A percentile compares a stretch with the other conserved stretches of the same genome.
Conservation (phyloP, 2,113 vertebrate species). For the Oreochromis aureus region DNA sequence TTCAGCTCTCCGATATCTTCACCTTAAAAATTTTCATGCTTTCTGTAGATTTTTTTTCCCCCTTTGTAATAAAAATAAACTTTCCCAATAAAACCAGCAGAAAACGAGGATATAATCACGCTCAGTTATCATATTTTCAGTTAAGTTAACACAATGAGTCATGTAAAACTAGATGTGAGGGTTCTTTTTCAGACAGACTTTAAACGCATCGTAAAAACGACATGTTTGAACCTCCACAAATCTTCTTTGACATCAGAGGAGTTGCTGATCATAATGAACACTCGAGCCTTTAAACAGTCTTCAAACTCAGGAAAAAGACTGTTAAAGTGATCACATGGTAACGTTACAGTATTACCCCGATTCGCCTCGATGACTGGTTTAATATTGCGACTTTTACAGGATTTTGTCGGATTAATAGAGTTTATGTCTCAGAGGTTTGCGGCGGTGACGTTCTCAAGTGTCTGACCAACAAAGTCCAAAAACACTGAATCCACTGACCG, state of each 20-base stretch:
- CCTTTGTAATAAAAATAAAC: background rate
- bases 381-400: background rate
- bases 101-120: background rate
- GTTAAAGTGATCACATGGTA: background rate
- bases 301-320: background rate
- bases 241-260: background rate
- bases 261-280: background rate
- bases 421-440: background rate
- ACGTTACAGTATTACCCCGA: background rate
- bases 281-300: background rate
- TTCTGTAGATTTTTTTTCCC: background rate
- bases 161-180: background rate
- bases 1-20: background rate
- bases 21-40: background rate
- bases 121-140: background rate
- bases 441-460: background rate
- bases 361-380: background rate
- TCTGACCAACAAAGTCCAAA: background rate
- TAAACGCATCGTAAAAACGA: background rate
- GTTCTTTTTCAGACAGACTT: background rate
- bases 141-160: background rate
- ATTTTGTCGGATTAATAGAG: background rate
- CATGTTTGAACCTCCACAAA: background rate
- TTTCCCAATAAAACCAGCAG: background rate
- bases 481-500: background rate